These are phyloP conservation scores for Oryzias javanicus DNA, from an alignment of 2,113 vertebrate species.

Conservation along the genomic window DNA sequence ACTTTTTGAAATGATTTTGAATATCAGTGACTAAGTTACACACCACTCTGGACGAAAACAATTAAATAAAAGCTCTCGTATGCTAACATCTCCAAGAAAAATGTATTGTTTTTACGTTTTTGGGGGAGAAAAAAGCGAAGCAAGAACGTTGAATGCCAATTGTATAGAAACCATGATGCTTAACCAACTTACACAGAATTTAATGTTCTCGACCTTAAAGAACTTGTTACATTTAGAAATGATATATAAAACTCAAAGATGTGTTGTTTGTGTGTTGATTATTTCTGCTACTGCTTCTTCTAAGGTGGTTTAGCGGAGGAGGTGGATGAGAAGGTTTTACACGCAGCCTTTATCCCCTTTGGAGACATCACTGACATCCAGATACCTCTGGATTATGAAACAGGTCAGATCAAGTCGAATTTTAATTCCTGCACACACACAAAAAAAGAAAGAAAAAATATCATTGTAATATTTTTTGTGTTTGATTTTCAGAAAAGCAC, in stretches of 20 bases:
- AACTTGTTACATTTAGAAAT: too few species aligned
- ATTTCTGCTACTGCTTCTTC: neutral
- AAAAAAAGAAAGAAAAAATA: too few species aligned
- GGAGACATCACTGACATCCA: slow-evolving; percentile 96
- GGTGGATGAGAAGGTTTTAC: slow-evolving; percentile 93
- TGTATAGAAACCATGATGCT: too few species aligned
- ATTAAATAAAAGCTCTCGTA: neutral
- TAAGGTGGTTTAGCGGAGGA: slow-evolving; percentile 94
- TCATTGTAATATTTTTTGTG: too few species aligned
- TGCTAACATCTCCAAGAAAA: too few species aligned
- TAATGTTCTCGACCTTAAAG: too few species aligned
- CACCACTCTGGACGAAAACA: neutral
- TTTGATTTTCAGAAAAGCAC: slow-evolving; percentile 86
- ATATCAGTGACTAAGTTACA: neutral
- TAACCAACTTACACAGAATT: too few species aligned
- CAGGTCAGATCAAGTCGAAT: slow-evolving; percentile 71
- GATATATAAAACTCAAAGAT: neutral
- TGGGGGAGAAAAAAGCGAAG: too few species aligned
- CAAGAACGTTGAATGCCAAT: too few species aligned
- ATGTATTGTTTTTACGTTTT: too few species aligned
- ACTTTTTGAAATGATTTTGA: neutral
- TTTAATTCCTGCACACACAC: too few species aligned
- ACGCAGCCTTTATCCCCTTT: slow-evolving; percentile 95
- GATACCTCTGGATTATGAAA: slow-evolving; percentile 96
- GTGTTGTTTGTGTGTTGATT: neutral